Base-by-base conservation (phyloP, 2,113 vertebrate genomes). In the Sphaerodactylus townsendi region DNA sequence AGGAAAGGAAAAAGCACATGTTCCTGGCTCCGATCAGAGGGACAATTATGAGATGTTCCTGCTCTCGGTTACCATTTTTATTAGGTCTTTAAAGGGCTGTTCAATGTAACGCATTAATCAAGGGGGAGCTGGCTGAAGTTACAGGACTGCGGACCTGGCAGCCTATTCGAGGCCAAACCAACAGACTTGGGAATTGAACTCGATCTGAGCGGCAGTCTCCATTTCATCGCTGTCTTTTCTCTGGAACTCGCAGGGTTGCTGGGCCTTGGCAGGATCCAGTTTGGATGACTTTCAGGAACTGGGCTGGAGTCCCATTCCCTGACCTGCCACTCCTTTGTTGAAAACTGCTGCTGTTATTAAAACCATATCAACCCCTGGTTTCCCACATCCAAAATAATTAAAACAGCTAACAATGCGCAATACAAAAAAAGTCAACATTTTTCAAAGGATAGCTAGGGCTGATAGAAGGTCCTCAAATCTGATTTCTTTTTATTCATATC, bases 31-130 rank as follows among this genome's bases (percentile, higher is more conserved):
- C 30, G 83, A 70, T 79, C 37, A 72, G 39, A 85, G 68, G 53
- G 76, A 85, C 77, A 79, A 85, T 85, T 78, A 79, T 78, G 76
- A 79, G 75, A 85, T 72, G 56, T 72, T 79, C 76, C 50, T 78
- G 82, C 19, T 56, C 65, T 59, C 74, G 15, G 65, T 84, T 59
- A 72, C 76, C 66, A 72, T 85, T 79, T 84, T 79, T 85, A 85
- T 85, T 71, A 72, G 65, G 83, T 71, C 50, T 85, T 85, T 79
- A 78, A 84, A 84, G 83, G 75, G 53, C 75, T 64, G n/a, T 71
- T 78, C 39, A 64, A 46, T 62, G 50, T 23, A 46, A 71, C 23
- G 35, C 83, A 64, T 84, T 78, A 84, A 84, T 84, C 75, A 78
- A 71, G 3, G 9, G 39, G 41, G 66, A 48, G 50, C 28, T 1